phyloP scores from a whole-genome alignment of 2,113 vertebrate species.

The Forbesichthys papilliferus region DNA sequence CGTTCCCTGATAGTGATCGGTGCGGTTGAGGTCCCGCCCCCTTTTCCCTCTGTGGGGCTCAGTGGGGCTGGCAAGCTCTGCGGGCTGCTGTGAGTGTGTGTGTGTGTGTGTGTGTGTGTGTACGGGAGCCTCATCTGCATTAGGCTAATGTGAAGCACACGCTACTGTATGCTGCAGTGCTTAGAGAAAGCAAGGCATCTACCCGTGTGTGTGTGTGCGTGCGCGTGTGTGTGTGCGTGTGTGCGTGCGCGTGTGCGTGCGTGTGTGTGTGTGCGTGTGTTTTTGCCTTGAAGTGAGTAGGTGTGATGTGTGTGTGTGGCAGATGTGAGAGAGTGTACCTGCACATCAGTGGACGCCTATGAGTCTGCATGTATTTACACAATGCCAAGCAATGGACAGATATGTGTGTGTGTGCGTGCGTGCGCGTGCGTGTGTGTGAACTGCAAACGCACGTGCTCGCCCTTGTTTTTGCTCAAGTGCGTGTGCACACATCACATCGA shows the following conservation, averaged over 20 bases:
- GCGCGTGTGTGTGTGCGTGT: background rate
- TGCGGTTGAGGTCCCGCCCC: constrained; percentile 1
- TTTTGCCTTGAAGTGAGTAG: constrained; percentile 53
- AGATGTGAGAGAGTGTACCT: constrained; percentile 55
- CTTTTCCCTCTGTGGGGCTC: background rate
- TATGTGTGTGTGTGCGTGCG: constrained; percentile 14
- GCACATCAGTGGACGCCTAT: constrained; percentile 37
- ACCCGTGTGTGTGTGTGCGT: constrained; percentile 22
- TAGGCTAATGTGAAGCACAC: constrained; percentile 59
- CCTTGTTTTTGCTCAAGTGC: constrained; percentile 16
- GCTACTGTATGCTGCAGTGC: constrained; percentile 51
- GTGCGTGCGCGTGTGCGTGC: background rate
- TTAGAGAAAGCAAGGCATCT: constrained; percentile 36
- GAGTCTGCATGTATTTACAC: constrained; percentile 42
- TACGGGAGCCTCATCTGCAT: constrained; percentile 49
- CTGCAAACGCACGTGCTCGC: background rate
- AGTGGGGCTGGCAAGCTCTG: constrained; percentile 5
- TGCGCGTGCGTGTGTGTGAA: constrained; percentile 20
- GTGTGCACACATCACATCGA: constrained; percentile 55
- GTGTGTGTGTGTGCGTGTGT: background rate
- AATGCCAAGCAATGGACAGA: constrained; percentile 24
- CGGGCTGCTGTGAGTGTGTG: constrained; percentile 5
- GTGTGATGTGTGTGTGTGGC: constrained; percentile 45
- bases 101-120: constrained; percentile 21
- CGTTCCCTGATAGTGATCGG: background rate